Evolutionary conservation across 2,113 vertebrate genomes (phyloP), one percentile per base, ranked within the genome.

Genomic region (Brienomyrus longianalis): DNA sequence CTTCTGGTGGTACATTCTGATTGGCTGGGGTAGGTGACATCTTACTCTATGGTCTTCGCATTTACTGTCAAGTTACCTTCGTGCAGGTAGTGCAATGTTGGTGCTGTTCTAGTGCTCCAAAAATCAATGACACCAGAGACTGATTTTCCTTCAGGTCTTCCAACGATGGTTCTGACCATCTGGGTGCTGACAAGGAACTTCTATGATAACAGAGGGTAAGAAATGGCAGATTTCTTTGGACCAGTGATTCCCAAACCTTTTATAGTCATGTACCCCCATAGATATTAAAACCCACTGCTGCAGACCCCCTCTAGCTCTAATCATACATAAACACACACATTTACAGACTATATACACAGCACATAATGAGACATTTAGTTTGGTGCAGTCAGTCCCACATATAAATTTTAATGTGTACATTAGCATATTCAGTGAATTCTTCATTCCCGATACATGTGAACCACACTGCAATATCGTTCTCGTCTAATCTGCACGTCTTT

Each of bases 1-100:
- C 88, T 97, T 98, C 94, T 96, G 96, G 92, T 94, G 96, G 95
- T 98, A 98, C 93, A 97, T 96, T 87, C 93, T 98, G 88, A 98
- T 99, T 4, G 98, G 98, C 92, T 96, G 96, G 96, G 96, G 96
- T 96, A 89, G 51, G 90, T 84, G 23, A 39, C 21, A 5, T 21
- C 21, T 17, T 27, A 8, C 50, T 7, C 2, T 5, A 62, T 47
- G 6, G 3, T 1, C 56, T 59, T 56, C 23, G 5, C 50, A 52
- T 45, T 23, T 9, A 47, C 7, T 47, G 80, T 83, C 39, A 21
- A 7, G n/a, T 35, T 39, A 56, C 10, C 35, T 52, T 74, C n/a
- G 15, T 74, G 35, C 66, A 35, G 66, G 66, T 35, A 74, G 10
- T 0, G 3, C n/a, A 74, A 74, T 74, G 66, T 15, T 74, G 66